Conservation (phyloP, 2,888 invertebrate genomes). For the Diadegma fenestrale region DNA sequence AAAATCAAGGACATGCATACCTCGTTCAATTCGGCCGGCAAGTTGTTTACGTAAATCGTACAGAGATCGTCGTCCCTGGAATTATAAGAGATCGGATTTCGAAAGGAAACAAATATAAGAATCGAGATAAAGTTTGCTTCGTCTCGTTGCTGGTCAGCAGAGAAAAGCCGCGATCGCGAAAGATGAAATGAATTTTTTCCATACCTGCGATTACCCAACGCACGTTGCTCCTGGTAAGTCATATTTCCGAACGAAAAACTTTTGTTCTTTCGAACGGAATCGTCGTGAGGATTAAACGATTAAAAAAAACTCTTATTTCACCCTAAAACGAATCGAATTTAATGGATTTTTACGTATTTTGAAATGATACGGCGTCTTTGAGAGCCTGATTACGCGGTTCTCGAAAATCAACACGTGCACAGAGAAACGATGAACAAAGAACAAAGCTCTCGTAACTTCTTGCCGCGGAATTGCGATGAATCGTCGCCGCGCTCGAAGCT, state of each 20-base stretch:
- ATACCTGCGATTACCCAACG: conserved; percentile 44
- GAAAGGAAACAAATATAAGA: conserved; percentile 8
- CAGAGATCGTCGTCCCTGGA: conserved; percentile 47
- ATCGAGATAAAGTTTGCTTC: background rate
- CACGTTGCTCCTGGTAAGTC: conserved; percentile 15
- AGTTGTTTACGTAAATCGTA: conserved; percentile 73
- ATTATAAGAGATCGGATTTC: background rate
- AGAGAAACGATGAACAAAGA: conserved; percentile 36
- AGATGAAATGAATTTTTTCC: background rate
- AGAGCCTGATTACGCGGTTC: background rate
- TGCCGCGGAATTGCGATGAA: conserved; percentile 10
- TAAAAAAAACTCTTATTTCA: background rate
- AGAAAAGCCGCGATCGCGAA: background rate
- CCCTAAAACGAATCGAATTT: background rate
- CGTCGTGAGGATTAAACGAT: background rate
- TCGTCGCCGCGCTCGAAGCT: conserved; percentile 30
- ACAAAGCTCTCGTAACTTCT: conserved; percentile 23
- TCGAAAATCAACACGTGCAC: background rate
- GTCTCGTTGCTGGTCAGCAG: background rate
- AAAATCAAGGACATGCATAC: conserved; percentile 62
- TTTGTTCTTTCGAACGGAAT: background rate
- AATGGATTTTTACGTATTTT: background rate
- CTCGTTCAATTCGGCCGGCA: conserved; percentile 76
- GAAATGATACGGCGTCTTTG: background rate
- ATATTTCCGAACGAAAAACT: conserved; percentile 11